These are phyloP conservation scores for Parotia lawesii DNA, from an alignment of 2,113 vertebrate genomes.

Conservation along the genomic window DNA sequence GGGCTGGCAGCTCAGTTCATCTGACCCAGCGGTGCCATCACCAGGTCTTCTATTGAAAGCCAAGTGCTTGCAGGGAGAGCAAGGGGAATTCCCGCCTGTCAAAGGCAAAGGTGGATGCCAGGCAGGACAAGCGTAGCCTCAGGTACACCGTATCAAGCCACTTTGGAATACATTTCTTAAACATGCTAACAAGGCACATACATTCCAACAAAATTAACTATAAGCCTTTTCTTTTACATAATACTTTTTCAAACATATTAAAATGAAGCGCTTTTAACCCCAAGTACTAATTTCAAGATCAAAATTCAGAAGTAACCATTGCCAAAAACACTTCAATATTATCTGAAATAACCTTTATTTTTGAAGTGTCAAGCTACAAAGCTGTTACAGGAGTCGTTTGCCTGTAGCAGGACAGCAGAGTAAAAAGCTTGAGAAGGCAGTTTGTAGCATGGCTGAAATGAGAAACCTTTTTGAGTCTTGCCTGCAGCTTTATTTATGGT, in stretches of 20 bases:
- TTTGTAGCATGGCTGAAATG: rapidly evolving
- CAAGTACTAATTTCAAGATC: background rate
- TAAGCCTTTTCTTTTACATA: background rate
- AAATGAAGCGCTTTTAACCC: background rate
- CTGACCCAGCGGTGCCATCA: background rate
- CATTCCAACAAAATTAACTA: rapidly evolving
- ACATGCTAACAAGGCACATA: rapidly evolving
- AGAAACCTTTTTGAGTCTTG: background rate
- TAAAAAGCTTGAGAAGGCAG: background rate
- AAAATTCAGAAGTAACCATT: background rate
- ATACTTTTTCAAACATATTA: rapidly evolving
- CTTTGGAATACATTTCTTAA: rapidly evolving
- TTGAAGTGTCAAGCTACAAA: background rate
- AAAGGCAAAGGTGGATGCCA: background rate
- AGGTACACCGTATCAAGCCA: rapidly evolving
- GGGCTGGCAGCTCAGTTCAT: rapidly evolving
- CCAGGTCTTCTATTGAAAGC: rapidly evolving
- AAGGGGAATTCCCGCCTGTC: background rate
- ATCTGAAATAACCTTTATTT: background rate
- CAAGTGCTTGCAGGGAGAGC: background rate
- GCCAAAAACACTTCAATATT: background rate
- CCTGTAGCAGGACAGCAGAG: background rate
- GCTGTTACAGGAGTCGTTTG: background rate
- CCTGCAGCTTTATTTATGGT: background rate
- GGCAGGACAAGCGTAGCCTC: background rate